Conservation (phyloP, 2,888 invertebrate genomes). For the Lasioglossum leucozonium region DNA sequence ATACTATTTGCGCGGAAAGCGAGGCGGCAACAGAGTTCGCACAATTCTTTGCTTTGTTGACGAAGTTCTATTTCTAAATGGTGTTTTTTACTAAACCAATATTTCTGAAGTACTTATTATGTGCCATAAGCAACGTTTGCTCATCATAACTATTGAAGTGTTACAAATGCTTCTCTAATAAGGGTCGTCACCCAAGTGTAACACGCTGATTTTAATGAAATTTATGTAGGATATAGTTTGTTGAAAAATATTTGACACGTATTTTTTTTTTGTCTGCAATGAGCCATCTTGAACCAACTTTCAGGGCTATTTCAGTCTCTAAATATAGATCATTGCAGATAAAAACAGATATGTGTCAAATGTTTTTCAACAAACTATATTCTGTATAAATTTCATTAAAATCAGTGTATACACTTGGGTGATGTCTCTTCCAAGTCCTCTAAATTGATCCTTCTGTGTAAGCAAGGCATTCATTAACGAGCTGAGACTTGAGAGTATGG, state of each 20-base stretch:
- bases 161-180: slow-evolving; percentile 27
- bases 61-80: slow-evolving; percentile 34
- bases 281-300: no score
- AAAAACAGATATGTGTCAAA: no score
- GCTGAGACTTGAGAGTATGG: background rate
- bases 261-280: no score
- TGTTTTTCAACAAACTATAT: background rate
- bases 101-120: slow-evolving; percentile 53
- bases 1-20: slow-evolving; percentile 50
- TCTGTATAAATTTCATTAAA: background rate
- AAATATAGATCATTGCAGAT: no score
- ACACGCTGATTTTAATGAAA: background rate
- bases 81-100: slow-evolving; percentile 56
- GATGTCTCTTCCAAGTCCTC: background rate
- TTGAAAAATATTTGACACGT: no score
- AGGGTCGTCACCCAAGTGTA: background rate
- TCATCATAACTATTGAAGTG: slow-evolving; percentile 41
- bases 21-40: slow-evolving; percentile 51
- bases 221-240: background rate
- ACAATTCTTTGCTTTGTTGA: slow-evolving; percentile 63
- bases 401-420: background rate
- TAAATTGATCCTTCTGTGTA: slow-evolving; percentile 27
- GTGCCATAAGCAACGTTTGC: slow-evolving; percentile 66
- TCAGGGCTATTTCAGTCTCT: no score
- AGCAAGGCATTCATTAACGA: slow-evolving; percentile 16